Base-by-base conservation (phyloP, 1,140 invertebrate species). In the Matsumurasca onukii region DNA sequence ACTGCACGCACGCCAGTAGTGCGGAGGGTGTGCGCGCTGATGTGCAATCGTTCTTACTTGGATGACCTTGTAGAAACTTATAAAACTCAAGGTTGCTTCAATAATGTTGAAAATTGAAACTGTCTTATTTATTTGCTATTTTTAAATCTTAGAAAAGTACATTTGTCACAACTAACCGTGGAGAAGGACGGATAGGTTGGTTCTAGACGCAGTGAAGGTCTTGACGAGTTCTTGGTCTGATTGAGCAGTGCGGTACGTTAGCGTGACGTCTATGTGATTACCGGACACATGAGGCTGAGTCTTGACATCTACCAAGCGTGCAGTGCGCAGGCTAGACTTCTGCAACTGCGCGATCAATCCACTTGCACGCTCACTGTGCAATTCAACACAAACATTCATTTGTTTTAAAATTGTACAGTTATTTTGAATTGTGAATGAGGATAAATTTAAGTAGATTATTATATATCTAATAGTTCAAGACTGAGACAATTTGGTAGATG, bases 251-350 rank as follows among this genome's bases (percentile, higher is more conserved):
- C 15, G 30, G 25, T 59, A 59, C 3, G 55, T 59, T 22, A 59
- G 55, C 9, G 55, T 59, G 55, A 59, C 22, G 30, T 25, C 25
- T 12, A 22, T 27, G 25, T 27, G 55, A 27, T 22, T 24, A 2
- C 55, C 55, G 34, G 5, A 17, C 17, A 17, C 34, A 5, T 20
- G 49, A 3, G 17, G 3, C 55, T 59, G 22, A 27, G 55, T 59
- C 5, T 13, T 24, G 2, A 59, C 55, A 59, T 59, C 55, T 27
- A 59, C 22, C 55, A 59, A 24, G 12, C 55, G 55, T 27, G 55
- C 15, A 13, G 55, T 59, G 5, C 55, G 55, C 5, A 59, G 25
- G 30, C 55, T 59, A 2, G 3, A 12, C 15, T 24, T 13, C 15
- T 12, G 15, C 55, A 59, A n/a, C 2, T 27, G 55, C 3, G 22